Evolutionary conservation across 2,113 vertebrate genomes (phyloP), one percentile per base, ranked within the genome.

Genomic region (Podilymbus podiceps): DNA sequence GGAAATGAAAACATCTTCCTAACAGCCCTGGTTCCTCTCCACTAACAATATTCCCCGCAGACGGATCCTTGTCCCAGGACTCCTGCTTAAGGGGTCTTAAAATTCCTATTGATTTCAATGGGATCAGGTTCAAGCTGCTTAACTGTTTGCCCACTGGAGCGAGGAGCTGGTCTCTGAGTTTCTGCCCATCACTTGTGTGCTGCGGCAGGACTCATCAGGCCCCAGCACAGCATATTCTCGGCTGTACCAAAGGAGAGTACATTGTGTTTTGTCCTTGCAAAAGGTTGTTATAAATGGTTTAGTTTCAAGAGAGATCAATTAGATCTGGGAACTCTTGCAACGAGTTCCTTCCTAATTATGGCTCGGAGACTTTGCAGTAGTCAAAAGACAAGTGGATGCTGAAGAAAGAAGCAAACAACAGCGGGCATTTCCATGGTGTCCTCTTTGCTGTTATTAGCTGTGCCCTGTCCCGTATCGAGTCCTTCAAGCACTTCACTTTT

Each of bases 201-300:
- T 73, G 67, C 74, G 83, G 74, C 0, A 0, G 73, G 71, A 64
- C 84, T 59, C 66, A 25, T n/a, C 81, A 79, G 71, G 67, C 91
- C 53, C 33, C 58, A 90, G 82, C 67, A 92, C 79, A 84, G 82
- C n/a, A 12, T 81, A 83, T 90, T 90, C 95, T 84, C 5, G 2
- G 23, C 85, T 96, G 85, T 88, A 56, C 72, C 30, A 19, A 71
- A 52, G 75, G 38, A 86, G 20, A 93, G 95, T 80, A 96, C 93
- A 80, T 55, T 0, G 0, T 71, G 75, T 88, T 93, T 93, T 2
- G 27, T 95, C 85, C 93, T 93, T 80, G 90, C 42, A 84, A 66
- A 93, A 85, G 75, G 67, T 71, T 90, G 31, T 93, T 90, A 68
- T 71, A 92, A 96, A 92, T 74, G 63, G 78, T 91, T 94, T 94